phyloP scores from a whole-genome alignment of 2,113 vertebrate genomes.

The Phyllostomus hastatus region DNA sequence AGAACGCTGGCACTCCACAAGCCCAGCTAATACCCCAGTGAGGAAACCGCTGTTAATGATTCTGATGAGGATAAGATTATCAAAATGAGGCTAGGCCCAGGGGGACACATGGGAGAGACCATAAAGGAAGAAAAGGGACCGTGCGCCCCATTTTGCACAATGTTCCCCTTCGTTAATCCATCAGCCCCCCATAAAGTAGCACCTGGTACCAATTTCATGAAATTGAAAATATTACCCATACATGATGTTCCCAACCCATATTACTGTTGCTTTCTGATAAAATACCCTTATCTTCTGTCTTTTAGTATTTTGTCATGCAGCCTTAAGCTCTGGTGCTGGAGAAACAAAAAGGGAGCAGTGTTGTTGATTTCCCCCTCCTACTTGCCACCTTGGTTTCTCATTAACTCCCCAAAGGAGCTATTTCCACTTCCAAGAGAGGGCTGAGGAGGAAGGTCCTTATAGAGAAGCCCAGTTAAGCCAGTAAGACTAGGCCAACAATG shows the following conservation, averaged over 20 bases:
- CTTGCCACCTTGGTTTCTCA: not conserved
- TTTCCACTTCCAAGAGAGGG: constrained; percentile 47
- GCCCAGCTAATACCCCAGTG: constrained; percentile 20
- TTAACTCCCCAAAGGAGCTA: constrained; percentile 59
- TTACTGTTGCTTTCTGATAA: constrained; percentile 47
- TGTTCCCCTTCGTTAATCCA: not conserved
- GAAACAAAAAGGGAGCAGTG: not conserved
- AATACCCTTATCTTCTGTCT: not conserved
- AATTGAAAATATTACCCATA: constrained; percentile 9
- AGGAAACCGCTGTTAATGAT: constrained; percentile 61
- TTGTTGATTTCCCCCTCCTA: not conserved
- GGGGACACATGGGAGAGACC: constrained; percentile 10
- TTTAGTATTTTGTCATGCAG: not conserved
- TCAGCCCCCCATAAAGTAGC: not conserved
- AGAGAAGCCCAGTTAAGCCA: not conserved
- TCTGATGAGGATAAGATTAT: constrained; percentile 66
- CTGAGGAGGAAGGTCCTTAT: not conserved
- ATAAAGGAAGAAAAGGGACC: not conserved
- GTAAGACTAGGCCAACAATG: not conserved
- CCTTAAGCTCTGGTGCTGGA: not conserved
- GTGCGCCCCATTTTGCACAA: not conserved
- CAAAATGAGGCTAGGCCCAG: constrained; percentile 24
- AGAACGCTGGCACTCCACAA: constrained; percentile 61
- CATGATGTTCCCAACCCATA: constrained; percentile 27
- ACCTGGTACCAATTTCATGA: constrained; percentile 58